Evolutionary conservation across 1,140 invertebrate species (phyloP).

Genomic region (Oscheius sp.): DNA sequence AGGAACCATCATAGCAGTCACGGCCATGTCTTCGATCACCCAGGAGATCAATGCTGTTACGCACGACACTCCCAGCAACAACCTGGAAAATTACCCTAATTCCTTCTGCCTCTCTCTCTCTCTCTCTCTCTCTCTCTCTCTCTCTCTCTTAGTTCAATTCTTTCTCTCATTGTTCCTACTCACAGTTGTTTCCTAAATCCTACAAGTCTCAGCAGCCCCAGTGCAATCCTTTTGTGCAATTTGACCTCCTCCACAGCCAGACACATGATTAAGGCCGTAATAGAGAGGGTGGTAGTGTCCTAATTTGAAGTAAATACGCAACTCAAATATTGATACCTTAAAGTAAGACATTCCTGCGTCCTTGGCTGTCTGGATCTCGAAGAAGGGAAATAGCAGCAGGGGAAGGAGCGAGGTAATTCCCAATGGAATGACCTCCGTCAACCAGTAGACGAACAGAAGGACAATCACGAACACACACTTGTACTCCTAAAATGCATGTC

Average conservation of each 20-base stretch:
- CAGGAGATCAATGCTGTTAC: conserved; percentile 3
- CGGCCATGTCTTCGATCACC: background rate
- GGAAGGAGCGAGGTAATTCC: conserved; percentile 61
- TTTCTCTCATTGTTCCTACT: background rate
- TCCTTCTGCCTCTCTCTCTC: too few relatives aligned
- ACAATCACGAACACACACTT: conserved; percentile 32
- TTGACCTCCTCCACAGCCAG: conserved; percentile 63
- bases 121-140: too few relatives aligned
- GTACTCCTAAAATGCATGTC: conserved; percentile 32
- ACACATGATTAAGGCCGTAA: conserved; percentile 60
- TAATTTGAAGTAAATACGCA: too few relatives aligned
- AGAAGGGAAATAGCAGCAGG: conserved; percentile 58
- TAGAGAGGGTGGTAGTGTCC: conserved; percentile 56
- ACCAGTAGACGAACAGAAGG: conserved; percentile 53
- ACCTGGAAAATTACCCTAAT: conserved; percentile 15
- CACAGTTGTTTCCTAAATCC: conserved; percentile 57
- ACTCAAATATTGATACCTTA: too few relatives aligned
- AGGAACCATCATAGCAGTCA: conserved; percentile 2
- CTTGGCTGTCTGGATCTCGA: conserved; percentile 47
- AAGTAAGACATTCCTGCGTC: conserved; percentile 49
- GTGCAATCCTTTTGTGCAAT: conserved; percentile 63
- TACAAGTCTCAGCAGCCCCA: conserved; percentile 60
- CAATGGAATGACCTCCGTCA: conserved; percentile 62
- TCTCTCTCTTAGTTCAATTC: too few relatives aligned
- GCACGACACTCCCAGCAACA: conserved; percentile 10